Percentiles rank a stretch among this genome's conserved stretches.
Conservation (phyloP, 1,140 invertebrate species). For the Wasmannia auropunctata region DNA sequence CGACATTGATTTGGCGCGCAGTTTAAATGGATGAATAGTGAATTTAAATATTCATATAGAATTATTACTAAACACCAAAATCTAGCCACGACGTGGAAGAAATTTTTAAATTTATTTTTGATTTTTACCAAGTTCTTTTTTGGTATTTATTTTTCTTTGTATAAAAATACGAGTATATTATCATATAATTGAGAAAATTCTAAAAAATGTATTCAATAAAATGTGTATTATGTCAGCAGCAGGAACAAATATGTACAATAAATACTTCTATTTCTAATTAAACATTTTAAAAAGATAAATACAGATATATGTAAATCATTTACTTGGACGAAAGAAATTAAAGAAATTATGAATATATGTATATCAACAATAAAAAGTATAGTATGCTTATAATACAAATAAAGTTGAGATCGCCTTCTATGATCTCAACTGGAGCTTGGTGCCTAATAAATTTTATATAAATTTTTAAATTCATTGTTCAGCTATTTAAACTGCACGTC, state of each 20-base stretch:
- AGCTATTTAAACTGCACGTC: too few relatives aligned
- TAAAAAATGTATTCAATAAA: not conserved
- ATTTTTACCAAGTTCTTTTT: not conserved
- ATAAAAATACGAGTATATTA: too few relatives aligned
- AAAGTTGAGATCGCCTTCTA: too few relatives aligned
- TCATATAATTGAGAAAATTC: not conserved
- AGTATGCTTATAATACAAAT: not conserved
- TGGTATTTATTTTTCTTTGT: not conserved
- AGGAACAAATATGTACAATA: not conserved
- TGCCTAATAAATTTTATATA: too few relatives aligned
- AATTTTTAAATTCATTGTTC: too few relatives aligned
- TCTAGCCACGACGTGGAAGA: too few relatives aligned
- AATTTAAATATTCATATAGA: too few relatives aligned
- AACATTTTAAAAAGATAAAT: not conserved
- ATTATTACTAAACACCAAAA: too few relatives aligned
- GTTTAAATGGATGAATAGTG: too few relatives aligned
- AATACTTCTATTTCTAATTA: not conserved
- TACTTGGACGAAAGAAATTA: not conserved
- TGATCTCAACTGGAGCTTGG: too few relatives aligned
- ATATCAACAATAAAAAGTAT: not conserved
- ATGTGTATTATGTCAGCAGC: not conserved
- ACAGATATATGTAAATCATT: not conserved
- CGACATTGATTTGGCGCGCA: too few relatives aligned
- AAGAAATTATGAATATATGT: not conserved
- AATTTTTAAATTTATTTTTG: too few relatives aligned